Evolutionary conservation across 2,888 invertebrate species (phyloP).

Genomic region (Sesia apiformis): DNA sequence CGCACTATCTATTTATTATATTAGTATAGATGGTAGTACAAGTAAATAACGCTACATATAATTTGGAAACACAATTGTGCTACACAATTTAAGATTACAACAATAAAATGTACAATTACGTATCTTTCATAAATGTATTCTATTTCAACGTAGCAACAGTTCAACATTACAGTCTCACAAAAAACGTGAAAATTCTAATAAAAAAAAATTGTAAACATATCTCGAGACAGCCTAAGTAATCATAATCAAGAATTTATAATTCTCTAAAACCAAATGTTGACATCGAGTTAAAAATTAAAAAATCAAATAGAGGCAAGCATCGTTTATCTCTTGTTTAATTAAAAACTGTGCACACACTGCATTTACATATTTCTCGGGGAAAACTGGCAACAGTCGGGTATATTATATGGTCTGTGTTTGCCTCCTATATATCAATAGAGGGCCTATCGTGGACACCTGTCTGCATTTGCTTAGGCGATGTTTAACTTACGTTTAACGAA

Average conservation of each 20-base stretch:
- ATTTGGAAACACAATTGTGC: too few relatives aligned
- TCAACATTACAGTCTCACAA: too few relatives aligned
- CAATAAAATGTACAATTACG: too few relatives aligned
- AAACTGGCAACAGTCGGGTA: constrained; percentile 32
- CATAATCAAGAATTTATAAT: not conserved
- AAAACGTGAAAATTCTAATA: too few relatives aligned
- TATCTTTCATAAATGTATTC: too few relatives aligned
- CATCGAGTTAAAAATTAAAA: constrained; percentile 33
- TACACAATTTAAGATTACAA: too few relatives aligned
- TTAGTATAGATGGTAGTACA: too few relatives aligned
- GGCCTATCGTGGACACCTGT: constrained; percentile 63
- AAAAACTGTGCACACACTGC: constrained; percentile 49
- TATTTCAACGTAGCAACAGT: too few relatives aligned
- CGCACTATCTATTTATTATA: too few relatives aligned
- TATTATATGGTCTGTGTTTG: constrained; percentile 33
- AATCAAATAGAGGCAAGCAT: constrained; percentile 53
- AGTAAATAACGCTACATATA: too few relatives aligned
- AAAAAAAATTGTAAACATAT: too few relatives aligned
- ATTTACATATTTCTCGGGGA: constrained; percentile 59
- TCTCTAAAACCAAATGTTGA: not conserved
- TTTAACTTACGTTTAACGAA: constrained; percentile 67
- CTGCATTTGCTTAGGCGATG: constrained; percentile 68
- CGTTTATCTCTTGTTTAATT: constrained; percentile 68
- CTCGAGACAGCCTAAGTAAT: not conserved
- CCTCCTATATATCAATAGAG: constrained; percentile 60